These are phyloP conservation scores for Galemys pyrenaicus DNA, from an alignment of 2,113 vertebrate genomes.

Conservation along the genomic window DNA sequence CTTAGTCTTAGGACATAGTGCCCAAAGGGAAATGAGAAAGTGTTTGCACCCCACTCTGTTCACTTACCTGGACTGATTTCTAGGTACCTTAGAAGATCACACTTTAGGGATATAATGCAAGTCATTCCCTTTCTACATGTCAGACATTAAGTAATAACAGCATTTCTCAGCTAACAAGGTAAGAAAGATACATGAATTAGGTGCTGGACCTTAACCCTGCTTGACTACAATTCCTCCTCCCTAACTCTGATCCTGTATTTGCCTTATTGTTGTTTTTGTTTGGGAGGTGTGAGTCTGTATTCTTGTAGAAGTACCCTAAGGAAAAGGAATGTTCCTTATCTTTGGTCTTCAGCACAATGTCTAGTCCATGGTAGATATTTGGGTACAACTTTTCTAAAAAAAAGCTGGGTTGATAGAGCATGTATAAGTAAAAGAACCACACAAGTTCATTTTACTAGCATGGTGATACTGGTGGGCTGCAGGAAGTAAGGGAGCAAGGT, in stretches of 20 bases:
- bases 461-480: background rate
- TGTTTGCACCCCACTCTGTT: background rate
- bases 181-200: background rate
- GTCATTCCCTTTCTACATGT: background rate
- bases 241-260: background rate
- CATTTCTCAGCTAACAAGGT: background rate
- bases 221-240: accelerated
- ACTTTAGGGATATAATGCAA: background rate
- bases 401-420: background rate
- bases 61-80: background rate
- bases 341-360: background rate
- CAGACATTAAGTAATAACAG: background rate
- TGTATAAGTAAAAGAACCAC: background rate
- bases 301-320: background rate
- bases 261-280: background rate
- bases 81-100: background rate
- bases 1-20: background rate
- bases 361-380: background rate
- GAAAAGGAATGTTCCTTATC: background rate
- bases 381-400: background rate
- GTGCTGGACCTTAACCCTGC: background rate
- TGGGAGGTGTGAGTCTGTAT: background rate
- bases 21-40: background rate
- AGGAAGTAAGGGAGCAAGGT: background rate
- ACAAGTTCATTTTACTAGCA: background rate